These are phyloP conservation scores for Gadus macrocephalus DNA, from an alignment of 2,113 vertebrate genomes.

Conservation along the genomic window DNA sequence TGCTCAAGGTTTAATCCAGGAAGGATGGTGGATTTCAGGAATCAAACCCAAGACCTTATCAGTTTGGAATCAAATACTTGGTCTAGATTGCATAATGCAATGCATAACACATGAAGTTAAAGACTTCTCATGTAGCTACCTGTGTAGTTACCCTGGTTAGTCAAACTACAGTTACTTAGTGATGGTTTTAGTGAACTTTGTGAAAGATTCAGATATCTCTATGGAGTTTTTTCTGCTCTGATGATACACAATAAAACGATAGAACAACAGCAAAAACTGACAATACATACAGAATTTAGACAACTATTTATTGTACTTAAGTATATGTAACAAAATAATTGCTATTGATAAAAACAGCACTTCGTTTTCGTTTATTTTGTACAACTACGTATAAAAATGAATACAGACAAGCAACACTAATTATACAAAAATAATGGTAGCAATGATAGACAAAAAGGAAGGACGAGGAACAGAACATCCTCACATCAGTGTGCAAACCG, in stretches of 20 bases:
- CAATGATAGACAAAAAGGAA: slow-evolving; percentile 70
- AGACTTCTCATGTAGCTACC: too few relatives aligned
- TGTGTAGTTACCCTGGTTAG: too few relatives aligned
- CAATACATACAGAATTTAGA: slow-evolving; percentile 42
- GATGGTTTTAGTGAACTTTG: too few relatives aligned
- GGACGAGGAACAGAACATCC: slow-evolving; percentile 77
- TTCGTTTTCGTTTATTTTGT: slow-evolving; percentile 57
- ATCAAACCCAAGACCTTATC: too few relatives aligned
- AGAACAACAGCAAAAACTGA: slow-evolving; percentile 19
- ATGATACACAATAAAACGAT: not conserved
- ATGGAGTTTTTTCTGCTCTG: not conserved
- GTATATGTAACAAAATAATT: slow-evolving; percentile 74
- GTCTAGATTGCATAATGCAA: too few relatives aligned
- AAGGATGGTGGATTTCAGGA: too few relatives aligned
- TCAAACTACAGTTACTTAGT: too few relatives aligned
- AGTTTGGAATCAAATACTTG: too few relatives aligned
- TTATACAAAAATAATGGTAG: slow-evolving; percentile 79
- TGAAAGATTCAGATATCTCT: not conserved
- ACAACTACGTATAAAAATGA: slow-evolving; percentile 87
- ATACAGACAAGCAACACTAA: slow-evolving; percentile 87
- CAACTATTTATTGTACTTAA: slow-evolving; percentile 74
- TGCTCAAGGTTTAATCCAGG: too few relatives aligned
- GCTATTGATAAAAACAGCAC: slow-evolving; percentile 73
- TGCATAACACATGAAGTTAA: too few relatives aligned
- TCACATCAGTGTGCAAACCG: slow-evolving; percentile 97